Evolutionary conservation across 2,797 vertebrate species (phyloP), one percentile per base, ranked within the genome.

Genomic region (Synanceia verrucosa): DNA sequence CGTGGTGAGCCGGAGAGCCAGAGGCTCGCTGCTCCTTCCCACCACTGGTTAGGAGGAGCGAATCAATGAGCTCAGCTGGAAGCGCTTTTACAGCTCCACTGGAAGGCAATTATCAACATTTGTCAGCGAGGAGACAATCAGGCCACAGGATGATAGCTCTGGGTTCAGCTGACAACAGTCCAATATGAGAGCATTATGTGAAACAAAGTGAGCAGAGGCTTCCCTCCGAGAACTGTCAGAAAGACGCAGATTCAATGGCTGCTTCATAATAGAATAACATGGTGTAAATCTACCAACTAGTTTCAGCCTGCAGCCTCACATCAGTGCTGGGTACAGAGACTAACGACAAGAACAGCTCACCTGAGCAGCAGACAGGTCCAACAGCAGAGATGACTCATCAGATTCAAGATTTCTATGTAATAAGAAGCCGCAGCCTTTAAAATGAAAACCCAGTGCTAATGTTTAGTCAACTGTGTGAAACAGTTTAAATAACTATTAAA

Each of bases 71-170:
- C 65, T 59, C 60, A 48, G 75, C 23, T 0, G 60, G 64, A 62
- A 59, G 47, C 59, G 76, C 76, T 80, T 61, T 74, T 63, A 77
- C 60, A 57, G 69, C 76, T 58, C 71, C 65, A 66, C 73, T 85
- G 80, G 73, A 82, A 65, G 43, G 48, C 78, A 76, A 65, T 87
- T 79, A 82, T 57, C 83, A 73, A 68, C 66, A 73, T 78, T 76
- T 66, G 66, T 82, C 74, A 78, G 73, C 3, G 33, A 62, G 66
- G 61, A 58, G 61, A 73, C 73, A 64, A 65, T 47, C 57, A 31
- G 58, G 29, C 65, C 41, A 23, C 43, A 0, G 51, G 57, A 71
- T 61, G 63, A 73, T 50, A 9, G 64, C 77, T 65, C 4, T 2
- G 51, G 47, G 71, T 65, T 82, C 65, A 50, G 37, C 62, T 47